Evolutionary conservation across 1,140 invertebrate species (phyloP).

Genomic region (Heliothis virescens): DNA sequence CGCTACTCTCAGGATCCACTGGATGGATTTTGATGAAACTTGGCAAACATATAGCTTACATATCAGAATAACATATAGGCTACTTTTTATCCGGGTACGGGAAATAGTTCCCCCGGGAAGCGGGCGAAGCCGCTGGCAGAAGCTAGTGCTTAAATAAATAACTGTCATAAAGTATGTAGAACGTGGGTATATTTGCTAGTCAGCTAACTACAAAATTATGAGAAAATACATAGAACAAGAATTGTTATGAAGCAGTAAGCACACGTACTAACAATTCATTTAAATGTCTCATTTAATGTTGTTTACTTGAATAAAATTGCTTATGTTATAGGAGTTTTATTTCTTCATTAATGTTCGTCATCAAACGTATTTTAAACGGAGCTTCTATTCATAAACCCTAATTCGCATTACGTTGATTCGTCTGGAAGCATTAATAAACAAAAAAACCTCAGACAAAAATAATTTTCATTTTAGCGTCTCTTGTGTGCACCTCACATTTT

Average conservation of each 20-base stretch:
- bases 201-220: neutral
- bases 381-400: constrained; percentile 26
- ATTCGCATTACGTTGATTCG: constrained; percentile 8
- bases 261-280: constrained; percentile 20
- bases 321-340: constrained; percentile 11
- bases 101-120: too few species aligned
- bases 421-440: constrained; percentile 18
- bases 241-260: neutral
- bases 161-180: constrained; percentile 7
- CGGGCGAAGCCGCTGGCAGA: too few species aligned
- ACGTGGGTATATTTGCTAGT: neutral
- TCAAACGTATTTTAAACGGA: constrained; percentile 9
- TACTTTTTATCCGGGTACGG: too few species aligned
- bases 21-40: too few species aligned
- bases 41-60: too few species aligned
- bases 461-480: constrained; percentile 18
- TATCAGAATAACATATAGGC: too few species aligned
- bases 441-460: constrained; percentile 41
- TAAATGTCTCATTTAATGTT: constrained; percentile 7
- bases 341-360: neutral
- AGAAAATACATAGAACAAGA: neutral
- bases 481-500: constrained; percentile 25
- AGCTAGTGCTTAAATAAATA: neutral
- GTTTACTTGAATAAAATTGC: constrained; percentile 6
- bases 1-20: too few species aligned